Conservation (phyloP, 2,113 vertebrate species). For the Oxyruncus cristatus region DNA sequence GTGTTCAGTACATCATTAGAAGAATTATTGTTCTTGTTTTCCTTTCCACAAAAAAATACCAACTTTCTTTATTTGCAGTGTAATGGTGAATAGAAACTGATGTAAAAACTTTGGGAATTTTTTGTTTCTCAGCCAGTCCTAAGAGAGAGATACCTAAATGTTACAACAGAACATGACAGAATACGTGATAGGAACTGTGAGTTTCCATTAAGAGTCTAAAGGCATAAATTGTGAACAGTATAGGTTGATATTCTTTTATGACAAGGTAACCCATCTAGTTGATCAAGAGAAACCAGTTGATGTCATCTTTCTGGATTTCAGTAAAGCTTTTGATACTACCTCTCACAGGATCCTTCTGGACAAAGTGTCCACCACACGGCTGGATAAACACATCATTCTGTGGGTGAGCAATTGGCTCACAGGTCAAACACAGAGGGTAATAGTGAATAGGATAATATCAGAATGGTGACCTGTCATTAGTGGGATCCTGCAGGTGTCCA, state of each 20-base stretch:
- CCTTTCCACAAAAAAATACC: neutral
- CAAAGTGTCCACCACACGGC: neutral
- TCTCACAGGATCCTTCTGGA: neutral
- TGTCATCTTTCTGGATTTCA: neutral
- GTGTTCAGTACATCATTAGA: neutral
- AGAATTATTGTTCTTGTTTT: neutral
- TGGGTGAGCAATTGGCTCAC: neutral
- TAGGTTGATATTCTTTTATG: neutral
- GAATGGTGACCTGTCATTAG: neutral
- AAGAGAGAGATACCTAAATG: neutral
- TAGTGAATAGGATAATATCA: neutral
- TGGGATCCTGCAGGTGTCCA: neutral
- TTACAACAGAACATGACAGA: neutral
- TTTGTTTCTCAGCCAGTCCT: neutral
- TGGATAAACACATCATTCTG: neutral
- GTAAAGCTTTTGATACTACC: neutral
- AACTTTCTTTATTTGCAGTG: neutral
- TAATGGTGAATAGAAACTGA: neutral
- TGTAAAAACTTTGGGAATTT: neutral
- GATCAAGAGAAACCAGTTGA: neutral
- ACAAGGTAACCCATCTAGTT: neutral
- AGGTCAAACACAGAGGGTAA: neutral
- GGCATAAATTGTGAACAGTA: neutral
- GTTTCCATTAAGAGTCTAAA: neutral
- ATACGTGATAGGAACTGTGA: neutral